Conservation (phyloP, 2,888 invertebrate genomes). For the Papilio elwesi region DNA sequence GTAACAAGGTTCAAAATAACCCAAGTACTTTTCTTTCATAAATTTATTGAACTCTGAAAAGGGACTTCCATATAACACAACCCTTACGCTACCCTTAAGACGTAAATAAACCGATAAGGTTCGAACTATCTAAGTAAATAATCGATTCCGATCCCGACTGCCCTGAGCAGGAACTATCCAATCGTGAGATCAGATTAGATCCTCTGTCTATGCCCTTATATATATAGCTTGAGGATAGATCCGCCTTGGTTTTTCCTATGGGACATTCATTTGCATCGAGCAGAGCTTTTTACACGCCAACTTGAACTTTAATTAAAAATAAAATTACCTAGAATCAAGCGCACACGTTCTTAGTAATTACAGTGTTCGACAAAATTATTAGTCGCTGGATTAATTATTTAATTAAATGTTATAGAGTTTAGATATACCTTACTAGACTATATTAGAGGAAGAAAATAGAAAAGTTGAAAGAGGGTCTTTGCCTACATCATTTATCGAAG, state of each 20-base stretch:
- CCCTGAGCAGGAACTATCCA: constrained; percentile 44
- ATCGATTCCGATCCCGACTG: constrained; percentile 34
- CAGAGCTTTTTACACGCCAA: constrained; percentile 69
- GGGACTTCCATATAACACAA: background rate
- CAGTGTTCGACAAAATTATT: constrained; percentile 27
- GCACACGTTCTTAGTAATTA: constrained; percentile 40
- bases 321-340: constrained; percentile 50
- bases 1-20: background rate
- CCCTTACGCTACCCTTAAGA: constrained; percentile 18
- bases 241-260: constrained; percentile 43
- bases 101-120: constrained; percentile 36
- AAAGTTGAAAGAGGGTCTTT: too few relatives aligned
- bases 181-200: constrained; percentile 48
- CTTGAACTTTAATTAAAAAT: constrained; percentile 80
- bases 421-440: too few relatives aligned
- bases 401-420: too few relatives aligned
- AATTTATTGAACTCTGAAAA: constrained; percentile 23
- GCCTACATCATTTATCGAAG: too few relatives aligned
- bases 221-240: constrained; percentile 45
- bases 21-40: constrained; percentile 6
- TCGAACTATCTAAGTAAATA: constrained; percentile 39
- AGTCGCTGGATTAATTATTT: background rate
- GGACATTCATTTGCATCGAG: constrained; percentile 68
- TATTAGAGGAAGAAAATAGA: too few relatives aligned
- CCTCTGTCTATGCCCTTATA: constrained; percentile 46